Evolutionary conservation across 2,113 vertebrate species (phyloP), one percentile per base, ranked within the genome.

Genomic region (Tauraco erythrolophus): DNA sequence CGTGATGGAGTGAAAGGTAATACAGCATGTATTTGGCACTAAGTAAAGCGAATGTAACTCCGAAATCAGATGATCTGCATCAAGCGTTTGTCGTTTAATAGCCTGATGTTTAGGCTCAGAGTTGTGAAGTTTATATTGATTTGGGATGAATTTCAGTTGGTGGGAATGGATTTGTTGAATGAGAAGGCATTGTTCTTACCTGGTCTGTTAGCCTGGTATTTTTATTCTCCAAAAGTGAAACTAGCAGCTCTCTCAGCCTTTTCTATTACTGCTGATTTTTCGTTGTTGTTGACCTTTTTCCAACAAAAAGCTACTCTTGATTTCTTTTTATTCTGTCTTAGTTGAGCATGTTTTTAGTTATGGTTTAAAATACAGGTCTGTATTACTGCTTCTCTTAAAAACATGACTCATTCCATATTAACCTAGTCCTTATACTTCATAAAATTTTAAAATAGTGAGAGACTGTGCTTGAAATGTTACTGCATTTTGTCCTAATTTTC

Each of bases 391-490:
- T 88, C 92, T 93, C 71, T 92, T 97, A 96, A 97, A 96, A 96
- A 71, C 54, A 66, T 95, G 94, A 97, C 82, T 96, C 94, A 94
- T 93, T 95, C 70, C 72, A 16, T 93, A 91, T 96, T 97, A 97
- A 97, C 95, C 79, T 93, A 94, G 70, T 93, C 93, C 85, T 95
- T 92, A 89, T 89, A 97, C 93, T 93, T 96, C 88, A 96, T 97
- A 95, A 97, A 95, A 96, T 76, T 94, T 97, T 97, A 96, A 96
- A 97, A 94, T 94, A 92, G 58, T 70, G 88, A 74, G 74, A 94
- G 89, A 37, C 76, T 92, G 58, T 78, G 58, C 88, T 91, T 95
- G 92, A 94, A 97, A 92, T 85, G 76, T 87, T 95, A n/a, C 70
- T 94, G 85, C 71, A 60, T 96, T 98, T 97, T 92, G 82, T 95